Evolutionary conservation across 2,797 vertebrate genomes (phyloP).

Genomic region (Aratinga solstitialis): DNA sequence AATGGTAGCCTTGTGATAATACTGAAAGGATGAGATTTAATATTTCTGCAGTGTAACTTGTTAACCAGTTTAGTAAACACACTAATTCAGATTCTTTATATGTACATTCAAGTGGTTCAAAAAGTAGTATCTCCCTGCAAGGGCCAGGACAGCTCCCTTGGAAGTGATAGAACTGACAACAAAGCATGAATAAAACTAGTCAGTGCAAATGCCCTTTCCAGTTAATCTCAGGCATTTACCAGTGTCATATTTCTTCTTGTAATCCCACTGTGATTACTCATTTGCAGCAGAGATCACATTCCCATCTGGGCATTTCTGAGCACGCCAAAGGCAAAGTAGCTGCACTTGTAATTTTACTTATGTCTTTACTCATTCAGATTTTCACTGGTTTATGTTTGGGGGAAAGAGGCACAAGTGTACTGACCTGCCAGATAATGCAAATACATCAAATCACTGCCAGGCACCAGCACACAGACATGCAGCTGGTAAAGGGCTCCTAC

Average conservation of each 20-base stretch:
- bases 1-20: background rate
- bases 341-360: background rate
- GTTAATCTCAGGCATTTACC: background rate
- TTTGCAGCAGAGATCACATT: conserved; percentile 25
- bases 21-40: background rate
- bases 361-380: background rate
- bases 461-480: fast-evolving
- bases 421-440: background rate
- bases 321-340: background rate
- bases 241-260: background rate
- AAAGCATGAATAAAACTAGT: conserved; percentile 34
- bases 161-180: background rate
- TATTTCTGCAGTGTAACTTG: background rate
- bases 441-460: background rate
- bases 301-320: conserved; percentile 10
- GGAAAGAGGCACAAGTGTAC: background rate
- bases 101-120: background rate
- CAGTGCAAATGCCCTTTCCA: conserved; percentile 39
- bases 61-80: background rate
- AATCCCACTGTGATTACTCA: conserved; percentile 33
- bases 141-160: background rate
- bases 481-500: background rate
- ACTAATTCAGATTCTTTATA: background rate
- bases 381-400: background rate
- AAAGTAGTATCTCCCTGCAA: background rate